Evolutionary conservation across 1,140 invertebrate genomes (phyloP), one percentile per base, ranked within the genome.

Genomic region (Nasonia vitripennis): DNA sequence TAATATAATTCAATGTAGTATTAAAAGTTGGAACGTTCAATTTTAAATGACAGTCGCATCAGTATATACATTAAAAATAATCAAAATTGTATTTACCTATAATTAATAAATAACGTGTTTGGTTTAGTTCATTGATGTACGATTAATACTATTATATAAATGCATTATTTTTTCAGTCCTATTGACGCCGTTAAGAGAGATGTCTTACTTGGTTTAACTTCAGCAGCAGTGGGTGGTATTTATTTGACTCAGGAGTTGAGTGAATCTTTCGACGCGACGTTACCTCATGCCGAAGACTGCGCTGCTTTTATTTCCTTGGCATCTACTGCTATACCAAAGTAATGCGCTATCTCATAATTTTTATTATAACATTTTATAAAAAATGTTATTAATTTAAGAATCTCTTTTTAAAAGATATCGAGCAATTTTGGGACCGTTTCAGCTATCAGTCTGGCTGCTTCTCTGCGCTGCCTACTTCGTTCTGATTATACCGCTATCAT

Each of bases 351-450:
- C 51, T 80, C 77, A n/a, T 2, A 37, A 12, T 48, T 48, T 67
- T 31, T 67, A 7, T 17, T 9, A 37, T 37, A 20, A 45, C 7
- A 45, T 45, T 27, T 27, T 45, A 45, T 10, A 7, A 45, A 45
- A 45, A 45, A 45, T 9, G 41, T 45, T 10, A 45, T 45, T 45
- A 7, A 45, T 45, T 45, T 7, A 3, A 17, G 17, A 55, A 17
- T 17, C 51, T n/a, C 5, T 68, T n/a, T 87, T 31, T 67, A 20
- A 86, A 87, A 96, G 95, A 88, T 97, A 97, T 90, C 95, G 96
- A 67, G 96, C 96, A n/a, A 96, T 97, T 68, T 94, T 97, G 92
- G 96, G 96, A 14, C 96, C 96, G 0, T 97, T 97, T 87, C 95
- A 96, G 85, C 96, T 95, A 94, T 94, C 95, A 11, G 96, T 97